Evolutionary conservation across 2,888 invertebrate genomes (phyloP).

Genomic region (Nudaria mundana): DNA sequence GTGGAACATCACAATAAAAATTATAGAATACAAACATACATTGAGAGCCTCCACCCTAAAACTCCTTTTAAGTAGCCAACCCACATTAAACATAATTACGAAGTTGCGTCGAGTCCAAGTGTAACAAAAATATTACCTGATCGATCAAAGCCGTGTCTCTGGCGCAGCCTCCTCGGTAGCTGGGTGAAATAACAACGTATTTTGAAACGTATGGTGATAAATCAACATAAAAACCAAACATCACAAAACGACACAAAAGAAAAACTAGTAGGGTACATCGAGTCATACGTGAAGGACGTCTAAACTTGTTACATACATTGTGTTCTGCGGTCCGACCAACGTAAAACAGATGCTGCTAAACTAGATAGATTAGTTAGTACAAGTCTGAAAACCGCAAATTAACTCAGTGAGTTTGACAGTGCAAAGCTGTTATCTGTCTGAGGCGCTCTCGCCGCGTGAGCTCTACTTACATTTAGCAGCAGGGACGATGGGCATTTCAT

Average conservation of each 20-base stretch:
- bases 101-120: constrained; percentile 70
- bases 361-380: constrained; percentile 73
- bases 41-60: constrained; percentile 42
- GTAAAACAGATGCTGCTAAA: constrained; percentile 58
- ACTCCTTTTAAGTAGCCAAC: constrained; percentile 37
- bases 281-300: constrained; percentile 42
- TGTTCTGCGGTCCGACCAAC: constrained; percentile 33
- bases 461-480: constrained; percentile 72
- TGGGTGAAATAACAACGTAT: constrained; percentile 81
- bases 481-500: constrained; percentile 51
- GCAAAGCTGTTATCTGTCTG: constrained; percentile 66
- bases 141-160: constrained; percentile 82
- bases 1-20: constrained; percentile 18
- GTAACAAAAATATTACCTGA: constrained; percentile 72
- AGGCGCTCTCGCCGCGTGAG: constrained; percentile 28
- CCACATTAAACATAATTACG: constrained; percentile 8
- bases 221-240: constrained; percentile 74
- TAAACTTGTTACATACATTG: constrained; percentile 19
- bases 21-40: constrained; percentile 24
- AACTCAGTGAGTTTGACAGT: constrained; percentile 70
- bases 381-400: constrained; percentile 74
- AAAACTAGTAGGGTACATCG: constrained; percentile 53
- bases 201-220: constrained; percentile 76
- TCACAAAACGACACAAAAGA: constrained; percentile 78
- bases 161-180: constrained; percentile 81